These are phyloP conservation scores for Scotopteryx bipunctaria DNA, from an alignment of 2,888 invertebrate species.

Conservation along the genomic window DNA sequence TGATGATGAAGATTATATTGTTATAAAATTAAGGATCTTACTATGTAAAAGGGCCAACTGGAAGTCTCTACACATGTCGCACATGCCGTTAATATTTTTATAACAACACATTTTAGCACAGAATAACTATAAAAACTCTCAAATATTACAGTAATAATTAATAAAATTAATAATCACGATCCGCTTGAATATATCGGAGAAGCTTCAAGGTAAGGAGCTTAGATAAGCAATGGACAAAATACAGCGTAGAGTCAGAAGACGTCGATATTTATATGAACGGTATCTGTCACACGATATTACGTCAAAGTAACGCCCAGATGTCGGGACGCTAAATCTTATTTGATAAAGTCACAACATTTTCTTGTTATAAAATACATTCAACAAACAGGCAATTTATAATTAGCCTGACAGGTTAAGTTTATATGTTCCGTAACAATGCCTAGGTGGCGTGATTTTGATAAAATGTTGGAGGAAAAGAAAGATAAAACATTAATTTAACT, in stretches of 20 bases:
- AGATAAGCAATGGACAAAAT: constrained; percentile 79
- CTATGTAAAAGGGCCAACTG: constrained; percentile 72
- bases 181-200: constrained; percentile 60
- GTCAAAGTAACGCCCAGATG: constrained; percentile 81
- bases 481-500: no score
- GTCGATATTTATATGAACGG: constrained; percentile 78
- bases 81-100: constrained; percentile 70
- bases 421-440: not conserved
- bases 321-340: constrained; percentile 70
- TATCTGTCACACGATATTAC: constrained; percentile 77
- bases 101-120: constrained; percentile 75
- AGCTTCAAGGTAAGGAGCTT: constrained; percentile 80
- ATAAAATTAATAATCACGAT: constrained; percentile 54
- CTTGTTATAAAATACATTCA: constrained; percentile 55
- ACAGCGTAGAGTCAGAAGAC: constrained; percentile 65
- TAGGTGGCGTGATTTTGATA: no score
- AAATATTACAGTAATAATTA: constrained; percentile 31
- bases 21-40: constrained; percentile 52
- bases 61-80: constrained; percentile 76
- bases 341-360: constrained; percentile 69
- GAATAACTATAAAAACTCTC: constrained; percentile 18
- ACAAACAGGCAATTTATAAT: constrained; percentile 15
- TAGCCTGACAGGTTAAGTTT: not conserved
- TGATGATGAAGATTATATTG: no score
- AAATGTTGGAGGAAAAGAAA: no score